Evolutionary conservation across 2,888 invertebrate species (phyloP), one percentile per base, ranked within the genome.

Genomic region (Allygus modestus): DNA sequence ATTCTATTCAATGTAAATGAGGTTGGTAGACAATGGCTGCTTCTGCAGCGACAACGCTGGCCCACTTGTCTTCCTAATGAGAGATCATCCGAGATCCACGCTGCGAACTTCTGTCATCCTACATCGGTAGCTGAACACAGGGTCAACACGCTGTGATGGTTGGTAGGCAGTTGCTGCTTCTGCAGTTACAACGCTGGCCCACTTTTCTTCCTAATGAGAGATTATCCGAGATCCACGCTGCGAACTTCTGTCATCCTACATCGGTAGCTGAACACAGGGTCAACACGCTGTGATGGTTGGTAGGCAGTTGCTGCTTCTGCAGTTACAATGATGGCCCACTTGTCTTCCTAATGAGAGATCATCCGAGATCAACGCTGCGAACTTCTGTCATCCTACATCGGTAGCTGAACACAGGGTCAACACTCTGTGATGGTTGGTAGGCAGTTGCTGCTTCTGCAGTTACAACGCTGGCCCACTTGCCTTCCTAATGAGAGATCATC

Each of bases 1-100:
- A 79, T 79, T 79, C 83, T 83, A 83, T 83, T 83, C 83, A 83
- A 83, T 83, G 83, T 83, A 83, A 83, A 83, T 83, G 83, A 83
- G 58, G 73, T 51, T 23, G 75, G 61, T 75, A 75, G 75, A 83
- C 83, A 83, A 83, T 83, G 61, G 75, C 75, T 26, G 83, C 83
- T 83, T 83, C 83, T 83, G 83, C 75, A 79, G 79, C n/a, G 79
- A 79, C 79, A 77, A 46, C 20, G 41, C 75, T 77, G 75, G 75
- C 75, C 75, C 75, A 79, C 79, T 79, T 58, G 79, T 79, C 73
- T 73, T 43, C 43, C 43, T 73, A 73, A 73, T 73, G 73, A 73
- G 73, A 37, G 73, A 73, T 73, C 41, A 73, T 73, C 73, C 41
- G 1, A 65, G 65, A 65, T 65, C 65, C 31, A 28, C 28, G 54